Percentiles rank a stretch among this genome's conserved stretches.
These are phyloP conservation scores for Esox niger DNA, from an alignment of 2,113 vertebrate genomes.

Conservation along the genomic window DNA sequence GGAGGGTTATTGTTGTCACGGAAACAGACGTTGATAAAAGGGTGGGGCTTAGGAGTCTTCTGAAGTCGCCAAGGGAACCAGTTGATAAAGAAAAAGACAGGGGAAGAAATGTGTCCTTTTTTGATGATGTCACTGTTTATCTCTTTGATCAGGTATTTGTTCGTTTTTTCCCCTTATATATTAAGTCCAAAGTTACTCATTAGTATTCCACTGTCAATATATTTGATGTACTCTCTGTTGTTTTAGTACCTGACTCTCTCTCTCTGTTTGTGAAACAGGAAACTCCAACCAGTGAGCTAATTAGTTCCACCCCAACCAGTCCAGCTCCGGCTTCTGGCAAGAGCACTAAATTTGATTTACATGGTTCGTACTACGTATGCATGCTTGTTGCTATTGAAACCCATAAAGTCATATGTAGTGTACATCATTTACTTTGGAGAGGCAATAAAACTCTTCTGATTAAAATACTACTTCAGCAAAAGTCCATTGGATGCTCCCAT, in stretches of 20 bases:
- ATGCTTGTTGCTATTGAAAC: not conserved
- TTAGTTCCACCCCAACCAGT: slow-evolving; percentile 64
- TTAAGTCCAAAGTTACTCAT: not conserved
- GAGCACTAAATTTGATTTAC: slow-evolving; percentile 63
- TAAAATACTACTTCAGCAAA: slow-evolving; percentile 24
- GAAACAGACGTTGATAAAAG: slow-evolving; percentile 85
- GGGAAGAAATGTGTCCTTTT: slow-evolving; percentile 84
- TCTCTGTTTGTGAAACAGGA: slow-evolving; percentile 68
- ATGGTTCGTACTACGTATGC: slow-evolving; percentile 56
- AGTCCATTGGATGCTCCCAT: slow-evolving; percentile 13
- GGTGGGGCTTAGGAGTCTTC: slow-evolving; percentile 82
- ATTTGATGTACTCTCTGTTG: not conserved
- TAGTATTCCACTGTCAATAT: not conserved
- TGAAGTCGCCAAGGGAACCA: slow-evolving; percentile 86
- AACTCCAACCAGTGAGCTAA: slow-evolving; percentile 87
- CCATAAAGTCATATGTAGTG: not conserved
- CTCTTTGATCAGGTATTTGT: slow-evolving; percentile 85
- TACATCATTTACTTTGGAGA: not conserved
- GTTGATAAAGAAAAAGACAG: slow-evolving; percentile 81
- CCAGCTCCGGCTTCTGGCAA: slow-evolving; percentile 62
- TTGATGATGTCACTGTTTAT: slow-evolving; percentile 90
- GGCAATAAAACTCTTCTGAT: not conserved
- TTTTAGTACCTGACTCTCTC: not conserved
- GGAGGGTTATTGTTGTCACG: slow-evolving; percentile 84
- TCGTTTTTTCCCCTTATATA: not conserved